Percentiles rank a stretch among this genome's conserved stretches.
These are phyloP conservation scores for Triplophysa dalaica DNA, from an alignment of 2,113 vertebrate genomes.

Conservation along the genomic window DNA sequence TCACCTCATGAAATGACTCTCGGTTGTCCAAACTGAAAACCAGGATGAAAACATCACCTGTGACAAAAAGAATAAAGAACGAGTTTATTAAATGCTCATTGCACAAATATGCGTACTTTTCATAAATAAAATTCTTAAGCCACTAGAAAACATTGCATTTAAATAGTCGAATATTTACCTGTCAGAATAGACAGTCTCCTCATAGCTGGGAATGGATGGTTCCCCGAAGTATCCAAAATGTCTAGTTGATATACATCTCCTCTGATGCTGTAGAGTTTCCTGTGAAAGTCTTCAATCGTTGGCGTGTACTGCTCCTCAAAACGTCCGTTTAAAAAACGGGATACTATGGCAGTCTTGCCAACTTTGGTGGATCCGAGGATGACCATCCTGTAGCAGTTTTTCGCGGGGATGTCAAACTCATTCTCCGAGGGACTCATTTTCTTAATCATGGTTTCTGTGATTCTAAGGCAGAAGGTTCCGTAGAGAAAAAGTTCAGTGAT, in stretches of 20 bases:
- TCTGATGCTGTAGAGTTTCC: conserved; percentile 97
- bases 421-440: conserved; percentile 89
- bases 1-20: conserved; percentile 95
- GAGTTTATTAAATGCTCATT: background rate
- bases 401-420: conserved; percentile 89
- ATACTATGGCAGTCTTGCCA: conserved; percentile 96
- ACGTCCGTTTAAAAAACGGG: conserved; percentile 90
- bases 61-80: background rate
- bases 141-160: background rate
- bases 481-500: background rate
- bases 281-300: conserved; percentile 98
- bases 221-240: conserved; percentile 94
- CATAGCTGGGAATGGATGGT: conserved; percentile 97
- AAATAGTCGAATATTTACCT: conserved; percentile 73
- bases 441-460: conserved; percentile 80
- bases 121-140: background rate
- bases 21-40: conserved; percentile 97
- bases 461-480: background rate
- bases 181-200: conserved; percentile 95
- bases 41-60: conserved; percentile 95
- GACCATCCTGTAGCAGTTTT: conserved; percentile 98
- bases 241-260: conserved; percentile 96
- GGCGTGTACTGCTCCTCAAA: conserved; percentile 97
- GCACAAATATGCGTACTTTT: background rate
- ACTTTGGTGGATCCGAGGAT: conserved; percentile 97